Conservation (phyloP, 2,797 vertebrate genomes). For the Acrossocheilus fasciatus region DNA sequence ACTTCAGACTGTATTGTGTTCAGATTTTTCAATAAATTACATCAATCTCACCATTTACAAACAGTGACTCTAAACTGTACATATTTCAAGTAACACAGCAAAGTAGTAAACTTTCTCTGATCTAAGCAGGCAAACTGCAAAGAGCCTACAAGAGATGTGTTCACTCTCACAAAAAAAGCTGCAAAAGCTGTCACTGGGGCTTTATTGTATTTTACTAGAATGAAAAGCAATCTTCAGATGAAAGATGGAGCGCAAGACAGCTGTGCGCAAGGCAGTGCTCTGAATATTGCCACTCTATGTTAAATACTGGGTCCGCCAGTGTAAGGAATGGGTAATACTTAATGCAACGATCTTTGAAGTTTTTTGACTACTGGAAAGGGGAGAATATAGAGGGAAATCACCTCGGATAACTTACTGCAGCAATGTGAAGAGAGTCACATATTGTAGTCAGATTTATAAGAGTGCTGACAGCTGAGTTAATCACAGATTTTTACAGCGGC, state of each 20-base stretch:
- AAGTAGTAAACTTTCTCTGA: background rate
- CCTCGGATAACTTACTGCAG: conserved; percentile 8
- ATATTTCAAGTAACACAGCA: background rate
- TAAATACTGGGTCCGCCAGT: background rate
- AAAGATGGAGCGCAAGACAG: background rate
- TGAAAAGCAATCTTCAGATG: background rate
- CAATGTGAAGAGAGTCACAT: background rate
- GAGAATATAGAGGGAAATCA: conserved; percentile 5
- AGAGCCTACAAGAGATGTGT: background rate
- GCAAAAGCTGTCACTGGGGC: background rate
- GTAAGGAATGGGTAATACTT: background rate
- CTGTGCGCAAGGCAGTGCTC: background rate
- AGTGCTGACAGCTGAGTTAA: conserved; percentile 2
- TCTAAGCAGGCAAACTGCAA: background rate
- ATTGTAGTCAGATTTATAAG: conserved; percentile 5
- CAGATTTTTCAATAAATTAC: background rate
- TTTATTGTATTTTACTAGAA: background rate
- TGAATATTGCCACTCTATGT: conserved; percentile 1
- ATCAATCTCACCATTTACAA: background rate
- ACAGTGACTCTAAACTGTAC: conserved; percentile 1
- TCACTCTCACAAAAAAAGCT: background rate
- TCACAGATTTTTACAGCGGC: background rate
- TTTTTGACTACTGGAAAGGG: conserved; percentile 11
- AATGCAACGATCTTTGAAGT: background rate
- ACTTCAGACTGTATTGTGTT: background rate